Percentiles rank a stretch among this genome's conserved stretches.
phyloP scores from a whole-genome alignment of 2,113 vertebrate species.

The Felis catus region F.catus_Fca126_mat1.0 CM031412.1:56461001-56461500 shows the following conservation, averaged over 20 bases:
- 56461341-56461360: neutral
- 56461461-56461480: neutral
- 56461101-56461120: neutral
- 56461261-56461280: neutral
- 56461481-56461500: neutral
- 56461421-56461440: neutral
- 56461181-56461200: neutral
- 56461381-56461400: neutral
- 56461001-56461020: neutral
- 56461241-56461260: fast-evolving
- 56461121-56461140: neutral
- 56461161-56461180: neutral
- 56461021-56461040: neutral
- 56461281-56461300: neutral
- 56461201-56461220: neutral
- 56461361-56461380: neutral
- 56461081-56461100: neutral
- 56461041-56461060: neutral
- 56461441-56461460: neutral
- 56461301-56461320: neutral
- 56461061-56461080: neutral
- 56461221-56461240: neutral
- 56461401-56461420: neutral
- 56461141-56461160: neutral
- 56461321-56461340: neutral